Conservation (phyloP, 2,113 vertebrate species). For the Rhegmatorhina hoffmannsi region DNA sequence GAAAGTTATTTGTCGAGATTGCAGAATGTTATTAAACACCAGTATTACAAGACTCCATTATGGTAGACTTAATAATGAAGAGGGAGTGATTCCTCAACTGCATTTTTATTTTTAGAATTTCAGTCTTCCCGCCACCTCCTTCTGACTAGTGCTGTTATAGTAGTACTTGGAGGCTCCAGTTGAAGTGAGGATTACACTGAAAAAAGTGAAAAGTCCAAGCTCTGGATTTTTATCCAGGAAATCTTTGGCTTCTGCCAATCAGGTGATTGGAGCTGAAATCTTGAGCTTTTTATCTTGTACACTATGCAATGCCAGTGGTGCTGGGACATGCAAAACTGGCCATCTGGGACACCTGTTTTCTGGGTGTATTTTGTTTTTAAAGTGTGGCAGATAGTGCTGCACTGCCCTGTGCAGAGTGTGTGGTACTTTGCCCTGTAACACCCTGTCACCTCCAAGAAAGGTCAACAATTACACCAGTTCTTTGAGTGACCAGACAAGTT, state of each 20-base stretch:
- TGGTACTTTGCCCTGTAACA: not conserved
- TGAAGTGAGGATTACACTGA: not conserved
- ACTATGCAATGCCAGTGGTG: not conserved
- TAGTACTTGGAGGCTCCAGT: not conserved
- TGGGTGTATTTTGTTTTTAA: not conserved
- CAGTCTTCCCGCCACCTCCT: fast-evolving
- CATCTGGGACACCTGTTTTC: not conserved
- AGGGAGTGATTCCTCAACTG: not conserved
- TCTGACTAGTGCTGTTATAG: not conserved
- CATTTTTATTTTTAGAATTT: not conserved
- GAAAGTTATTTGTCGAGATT: not conserved
- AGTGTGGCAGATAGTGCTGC: not conserved
- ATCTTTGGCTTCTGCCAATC: not conserved
- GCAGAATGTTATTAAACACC: not conserved
- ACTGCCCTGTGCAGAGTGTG: not conserved
- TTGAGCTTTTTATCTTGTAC: not conserved
- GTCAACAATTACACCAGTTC: not conserved
- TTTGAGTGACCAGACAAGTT: not conserved
- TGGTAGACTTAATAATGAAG: not conserved
- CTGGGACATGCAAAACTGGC: not conserved
- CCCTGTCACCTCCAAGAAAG: not conserved
- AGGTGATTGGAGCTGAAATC: not conserved
- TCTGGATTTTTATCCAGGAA: not conserved
- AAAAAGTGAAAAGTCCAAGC: not conserved
- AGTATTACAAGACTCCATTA: not conserved